phyloP scores from a whole-genome alignment of 2,888 invertebrate species.

The Idaea dimidiata region DNA sequence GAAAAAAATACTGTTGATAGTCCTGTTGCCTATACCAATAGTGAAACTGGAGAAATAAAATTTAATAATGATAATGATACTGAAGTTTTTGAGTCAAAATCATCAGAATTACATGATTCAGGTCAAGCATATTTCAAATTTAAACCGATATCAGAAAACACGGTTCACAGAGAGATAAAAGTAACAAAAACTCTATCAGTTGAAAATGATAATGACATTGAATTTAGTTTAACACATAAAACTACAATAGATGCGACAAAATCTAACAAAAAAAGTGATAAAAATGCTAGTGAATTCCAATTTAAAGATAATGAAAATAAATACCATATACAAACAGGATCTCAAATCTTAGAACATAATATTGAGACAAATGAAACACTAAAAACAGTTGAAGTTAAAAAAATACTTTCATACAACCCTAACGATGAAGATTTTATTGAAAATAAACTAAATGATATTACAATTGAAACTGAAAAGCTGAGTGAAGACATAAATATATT shows the following conservation, averaged over 20 bases:
- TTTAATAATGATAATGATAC: constrained; percentile 8
- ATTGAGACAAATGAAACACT: constrained; percentile 17
- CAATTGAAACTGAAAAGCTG: constrained; percentile 8
- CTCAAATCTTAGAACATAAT: constrained; percentile 15
- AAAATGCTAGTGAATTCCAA: constrained; percentile 13
- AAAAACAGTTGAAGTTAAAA: constrained; percentile 20
- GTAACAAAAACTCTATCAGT: constrained; percentile 12
- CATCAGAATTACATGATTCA: constrained; percentile 10
- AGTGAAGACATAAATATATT: neutral
- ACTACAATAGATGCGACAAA: constrained; percentile 15
- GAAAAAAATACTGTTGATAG: neutral
- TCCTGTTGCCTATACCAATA: neutral
- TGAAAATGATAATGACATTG: constrained; percentile 15
- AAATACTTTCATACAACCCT: constrained; percentile 15
- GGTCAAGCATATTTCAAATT: constrained; percentile 5
- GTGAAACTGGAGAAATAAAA: neutral
- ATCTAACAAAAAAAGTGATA: constrained; percentile 13
- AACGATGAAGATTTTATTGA: constrained; percentile 17
- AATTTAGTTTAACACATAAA: constrained; percentile 19
- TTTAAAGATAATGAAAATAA: constrained; percentile 29
- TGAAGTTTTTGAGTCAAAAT: neutral
- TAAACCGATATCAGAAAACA: constrained; percentile 10
- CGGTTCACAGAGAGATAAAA: constrained; percentile 16
- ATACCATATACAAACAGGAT: constrained; percentile 3
- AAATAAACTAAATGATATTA: constrained; percentile 8